Evolutionary conservation across 2,888 invertebrate genomes (phyloP).

Genomic region (Rhaphigaster nebulosa): DNA sequence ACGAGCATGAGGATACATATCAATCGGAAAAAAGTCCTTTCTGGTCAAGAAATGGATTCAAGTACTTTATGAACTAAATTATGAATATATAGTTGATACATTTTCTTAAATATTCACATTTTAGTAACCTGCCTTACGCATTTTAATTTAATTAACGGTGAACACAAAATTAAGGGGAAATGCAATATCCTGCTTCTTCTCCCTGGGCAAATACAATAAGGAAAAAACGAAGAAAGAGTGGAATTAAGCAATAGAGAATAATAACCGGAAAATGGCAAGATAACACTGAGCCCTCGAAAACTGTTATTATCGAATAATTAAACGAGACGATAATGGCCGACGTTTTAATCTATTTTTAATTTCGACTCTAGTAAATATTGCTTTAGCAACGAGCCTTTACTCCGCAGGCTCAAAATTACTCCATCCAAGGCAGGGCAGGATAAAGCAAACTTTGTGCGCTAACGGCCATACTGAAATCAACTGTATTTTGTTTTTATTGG

Average conservation of each 20-base stretch:
- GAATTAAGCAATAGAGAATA: neutral
- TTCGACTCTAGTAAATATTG: neutral
- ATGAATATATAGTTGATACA: too few relatives aligned
- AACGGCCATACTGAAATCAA: neutral
- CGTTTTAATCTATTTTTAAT: slow-evolving; percentile 16
- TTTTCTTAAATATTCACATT: too few relatives aligned
- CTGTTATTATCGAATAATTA: slow-evolving; percentile 1
- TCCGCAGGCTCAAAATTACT: neutral
- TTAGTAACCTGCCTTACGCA: too few relatives aligned
- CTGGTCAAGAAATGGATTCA: too few relatives aligned
- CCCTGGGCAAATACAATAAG: neutral
- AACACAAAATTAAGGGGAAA: too few relatives aligned
- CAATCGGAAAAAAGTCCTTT: too few relatives aligned
- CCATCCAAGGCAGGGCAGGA: neutral
- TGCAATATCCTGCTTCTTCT: neutral
- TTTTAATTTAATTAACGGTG: too few relatives aligned
- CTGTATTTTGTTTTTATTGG: neutral
- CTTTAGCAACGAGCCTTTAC: neutral
- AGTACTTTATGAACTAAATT: too few relatives aligned
- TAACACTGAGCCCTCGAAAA: neutral
- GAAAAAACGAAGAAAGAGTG: neutral
- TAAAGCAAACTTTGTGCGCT: neutral
- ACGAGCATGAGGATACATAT: too few relatives aligned
- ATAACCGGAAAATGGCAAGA: neutral
- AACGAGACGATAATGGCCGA: neutral